A percentile compares a stretch with the other conserved stretches of the same genome.
Conservation (phyloP, 2,888 invertebrate species). For the Eupithecia abbreviata region DNA sequence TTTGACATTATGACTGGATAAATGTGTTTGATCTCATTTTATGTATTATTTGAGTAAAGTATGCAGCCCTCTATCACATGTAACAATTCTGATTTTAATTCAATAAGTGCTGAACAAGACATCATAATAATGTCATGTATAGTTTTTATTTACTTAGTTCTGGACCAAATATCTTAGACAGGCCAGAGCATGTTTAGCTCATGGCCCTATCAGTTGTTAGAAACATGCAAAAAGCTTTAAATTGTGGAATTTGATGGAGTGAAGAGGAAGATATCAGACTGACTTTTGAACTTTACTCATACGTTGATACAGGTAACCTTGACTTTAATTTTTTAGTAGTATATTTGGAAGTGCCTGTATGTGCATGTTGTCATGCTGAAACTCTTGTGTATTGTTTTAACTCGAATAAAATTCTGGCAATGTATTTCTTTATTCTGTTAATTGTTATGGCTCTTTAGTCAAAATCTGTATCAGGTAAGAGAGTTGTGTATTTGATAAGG, state of each 20-base stretch:
- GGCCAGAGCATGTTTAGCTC: constrained; percentile 61
- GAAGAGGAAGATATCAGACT: constrained; percentile 76
- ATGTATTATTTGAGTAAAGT: constrained; percentile 67
- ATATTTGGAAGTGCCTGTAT: constrained; percentile 61
- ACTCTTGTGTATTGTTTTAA: constrained; percentile 38
- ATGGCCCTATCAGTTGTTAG: constrained; percentile 61
- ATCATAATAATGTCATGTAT: constrained; percentile 40
- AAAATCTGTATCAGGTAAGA: constrained; percentile 73
- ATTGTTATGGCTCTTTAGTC: constrained; percentile 46
- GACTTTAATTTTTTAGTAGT: constrained; percentile 67
- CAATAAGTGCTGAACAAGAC: constrained; percentile 40
- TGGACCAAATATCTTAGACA: constrained; percentile 70
- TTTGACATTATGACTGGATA: constrained; percentile 66
- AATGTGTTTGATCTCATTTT: constrained; percentile 76
- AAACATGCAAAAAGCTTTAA: constrained; percentile 75
- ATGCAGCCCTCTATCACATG: constrained; percentile 32
- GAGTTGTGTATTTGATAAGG: constrained; percentile 48
- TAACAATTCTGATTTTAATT: constrained; percentile 17
- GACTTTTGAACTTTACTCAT: constrained; percentile 77
- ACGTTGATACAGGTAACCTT: constrained; percentile 77
- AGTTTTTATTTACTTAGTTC: constrained; percentile 45
- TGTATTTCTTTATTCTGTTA: constrained; percentile 38
- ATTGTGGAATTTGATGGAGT: constrained; percentile 71
- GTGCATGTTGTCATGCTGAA: constrained; percentile 42
- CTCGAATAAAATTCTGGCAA: constrained; percentile 42